phyloP scores from a whole-genome alignment of 2,797 vertebrate genomes.

The Gambelia wislizenii region DNA sequence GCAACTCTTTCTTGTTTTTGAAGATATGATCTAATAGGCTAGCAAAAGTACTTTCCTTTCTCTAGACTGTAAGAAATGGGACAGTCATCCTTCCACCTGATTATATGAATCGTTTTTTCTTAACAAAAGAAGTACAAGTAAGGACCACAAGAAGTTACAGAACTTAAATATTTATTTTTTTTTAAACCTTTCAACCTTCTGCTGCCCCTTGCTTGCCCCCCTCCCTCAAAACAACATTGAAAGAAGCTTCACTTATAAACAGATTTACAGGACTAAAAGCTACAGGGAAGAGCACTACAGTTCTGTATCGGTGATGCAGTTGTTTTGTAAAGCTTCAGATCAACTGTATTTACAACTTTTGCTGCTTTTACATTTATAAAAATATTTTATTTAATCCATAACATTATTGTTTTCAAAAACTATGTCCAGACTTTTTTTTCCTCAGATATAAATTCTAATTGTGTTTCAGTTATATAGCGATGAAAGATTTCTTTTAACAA shows the following conservation, averaged over 20 bases:
- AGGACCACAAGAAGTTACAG: slow-evolving; percentile 70
- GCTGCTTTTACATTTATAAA: slow-evolving; percentile 86
- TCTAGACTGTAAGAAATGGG: background rate
- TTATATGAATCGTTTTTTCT: background rate
- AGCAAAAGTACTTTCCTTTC: background rate
- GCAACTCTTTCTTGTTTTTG: background rate
- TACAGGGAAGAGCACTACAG: slow-evolving; percentile 81
- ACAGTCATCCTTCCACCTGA: background rate
- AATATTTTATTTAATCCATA: slow-evolving; percentile 85
- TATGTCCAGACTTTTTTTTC: slow-evolving; percentile 78
- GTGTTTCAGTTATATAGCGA: slow-evolving; percentile 78
- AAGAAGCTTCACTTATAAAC: slow-evolving; percentile 84
- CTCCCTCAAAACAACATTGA: slow-evolving; percentile 76
- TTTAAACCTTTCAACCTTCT: slow-evolving; percentile 79
- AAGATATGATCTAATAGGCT: too few species aligned
- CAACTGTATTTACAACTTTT: slow-evolving; percentile 85
- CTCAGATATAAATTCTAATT: slow-evolving; percentile 79
- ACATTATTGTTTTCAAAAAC: slow-evolving; percentile 86
- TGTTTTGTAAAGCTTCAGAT: slow-evolving; percentile 84
- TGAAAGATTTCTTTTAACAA: slow-evolving; percentile 76
- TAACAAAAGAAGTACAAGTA: slow-evolving; percentile 45
- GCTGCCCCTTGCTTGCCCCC: slow-evolving; percentile 53
- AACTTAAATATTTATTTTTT: slow-evolving; percentile 95
- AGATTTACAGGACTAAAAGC: slow-evolving; percentile 83
- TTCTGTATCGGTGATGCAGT: slow-evolving; percentile 77